Evolutionary conservation across 2,888 invertebrate genomes (phyloP), one percentile per base, ranked within the genome.

Genomic region (Leptinotarsa tumamoca): DNA sequence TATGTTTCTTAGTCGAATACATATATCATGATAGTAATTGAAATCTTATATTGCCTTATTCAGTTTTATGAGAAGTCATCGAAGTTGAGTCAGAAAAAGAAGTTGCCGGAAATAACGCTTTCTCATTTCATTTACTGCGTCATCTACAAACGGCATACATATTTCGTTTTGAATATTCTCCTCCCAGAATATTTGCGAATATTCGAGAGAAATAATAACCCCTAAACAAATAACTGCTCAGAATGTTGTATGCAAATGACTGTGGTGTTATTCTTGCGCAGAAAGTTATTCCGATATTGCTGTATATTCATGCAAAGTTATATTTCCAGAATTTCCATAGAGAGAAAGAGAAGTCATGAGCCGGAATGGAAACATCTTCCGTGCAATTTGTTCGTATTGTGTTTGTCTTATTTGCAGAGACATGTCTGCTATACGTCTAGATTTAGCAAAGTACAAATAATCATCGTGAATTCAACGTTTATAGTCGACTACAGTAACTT

Each of bases 361-460:
- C 23, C 50, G 43, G 50, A 58, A 58, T 70, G 58, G 58, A 17
- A 43, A 43, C 77, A 56, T 71, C 54, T 67, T 67, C 69, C 54
- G 43, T 72, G 77, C 79, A 80, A 80, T 81, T 75, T 79, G 78
- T 79, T 80, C 78, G 80, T 80, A 82, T 81, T 81, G 79, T 80
- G 79, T 77, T 58, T 76, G 78, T 78, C 75, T 79, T 77, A 81
- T 78, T 68, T 75, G 73, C 76, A 77, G 79, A 79, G 80, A 81
- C 82, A 75, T 78, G 80, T 80, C 81, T 75, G 82, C 81, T 78
- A 81, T 84, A 81, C 80, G 82, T 83, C 84, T 81, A 79, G 84
- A 83, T 83, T 84, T 83, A 82, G 79, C 78, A 83, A 78, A 80
- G 80, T 80, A 81, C 83, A 84, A 84, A 83, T 84, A 82, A 84